These are phyloP conservation scores for Turritopsis rubra DNA, from an alignment of 30 jellyfish, hydroid and myxozoan species.

Conservation along the genomic window DNA sequence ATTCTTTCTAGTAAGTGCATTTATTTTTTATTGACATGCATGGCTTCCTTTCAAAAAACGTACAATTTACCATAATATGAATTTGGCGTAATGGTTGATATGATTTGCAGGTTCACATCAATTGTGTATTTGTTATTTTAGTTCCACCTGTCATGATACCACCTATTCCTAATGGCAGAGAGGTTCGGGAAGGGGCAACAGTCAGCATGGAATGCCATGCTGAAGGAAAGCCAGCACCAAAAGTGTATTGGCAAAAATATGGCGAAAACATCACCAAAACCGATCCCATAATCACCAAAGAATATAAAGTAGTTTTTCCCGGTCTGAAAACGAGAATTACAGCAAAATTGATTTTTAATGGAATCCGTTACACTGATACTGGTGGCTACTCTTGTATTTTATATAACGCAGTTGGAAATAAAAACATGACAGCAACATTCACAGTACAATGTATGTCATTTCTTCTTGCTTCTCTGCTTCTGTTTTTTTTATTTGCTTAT, in stretches of 20 bases:
- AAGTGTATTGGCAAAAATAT: constrained; percentile 44
- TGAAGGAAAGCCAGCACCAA: constrained; percentile 33
- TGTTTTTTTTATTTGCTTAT: background rate
- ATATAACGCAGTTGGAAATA: constrained; percentile 48
- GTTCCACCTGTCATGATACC: constrained; percentile 23
- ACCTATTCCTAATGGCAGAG: constrained; percentile 20
- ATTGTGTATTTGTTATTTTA: constrained; percentile 22
- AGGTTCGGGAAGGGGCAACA: constrained; percentile 22
- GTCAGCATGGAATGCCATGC: constrained; percentile 27
- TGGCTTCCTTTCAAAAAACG: background rate
- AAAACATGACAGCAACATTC: constrained; percentile 8
- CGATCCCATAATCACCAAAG: background rate
- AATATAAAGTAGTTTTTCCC: background rate
- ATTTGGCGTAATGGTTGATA: constrained; percentile 1
- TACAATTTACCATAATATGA: background rate
- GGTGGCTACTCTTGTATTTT: constrained; percentile 67
- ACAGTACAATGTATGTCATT: constrained; percentile 20
- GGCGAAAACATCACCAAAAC: constrained; percentile 26
- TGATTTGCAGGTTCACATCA: too few species aligned
- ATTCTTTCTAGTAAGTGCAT: constrained; percentile 34
- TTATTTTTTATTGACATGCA: background rate
- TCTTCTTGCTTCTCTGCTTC: background rate
- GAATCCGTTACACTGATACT: constrained; percentile 45
- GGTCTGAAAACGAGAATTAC: background rate
- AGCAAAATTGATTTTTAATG: constrained; percentile 17